Percentiles rank a stretch among this genome's conserved stretches.
Evolutionary conservation across 37 sponge, comb jelly and placozoan species (phyloP).

Genomic region (Dysidea cf. avara): DNA sequence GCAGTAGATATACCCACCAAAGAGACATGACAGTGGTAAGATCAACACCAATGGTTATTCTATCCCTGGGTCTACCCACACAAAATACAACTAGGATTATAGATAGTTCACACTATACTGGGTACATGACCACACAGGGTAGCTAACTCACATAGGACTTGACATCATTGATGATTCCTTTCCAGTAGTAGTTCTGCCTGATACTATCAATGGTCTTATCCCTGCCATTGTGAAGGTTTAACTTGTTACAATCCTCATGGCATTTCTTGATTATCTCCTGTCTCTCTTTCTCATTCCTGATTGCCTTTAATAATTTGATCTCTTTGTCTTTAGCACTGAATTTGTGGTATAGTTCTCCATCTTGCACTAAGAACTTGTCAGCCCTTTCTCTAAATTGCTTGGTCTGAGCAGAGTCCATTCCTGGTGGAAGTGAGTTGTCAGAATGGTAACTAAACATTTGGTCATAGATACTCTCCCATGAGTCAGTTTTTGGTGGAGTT

Average conservation of each 20-base stretch:
- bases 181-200: conserved; percentile 40
- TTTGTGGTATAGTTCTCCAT: conserved; percentile 8
- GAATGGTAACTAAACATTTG: conserved; percentile 13
- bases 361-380: conserved; percentile 10
- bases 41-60: no score
- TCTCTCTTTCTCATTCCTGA: conserved; percentile 36
- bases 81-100: no score
- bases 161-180: conserved; percentile 40
- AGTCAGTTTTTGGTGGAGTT: conserved; percentile 10
- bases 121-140: no score
- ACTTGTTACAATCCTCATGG: conserved; percentile 21
- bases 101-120: no score
- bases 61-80: no score
- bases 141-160: conserved; percentile 26
- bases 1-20: no score
- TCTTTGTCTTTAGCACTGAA: not conserved
- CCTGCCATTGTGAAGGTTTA: conserved; percentile 19
- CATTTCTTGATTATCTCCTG: conserved; percentile 21
- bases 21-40: no score
- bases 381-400: conserved; percentile 3
- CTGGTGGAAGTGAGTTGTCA: not conserved
- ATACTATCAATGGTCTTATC: conserved; percentile 43
- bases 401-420: not conserved
- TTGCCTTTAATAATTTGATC: not conserved
- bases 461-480: conserved; percentile 40